Conservation (phyloP, 2,888 invertebrate species). For the Ichneumoninae sp. region DNA sequence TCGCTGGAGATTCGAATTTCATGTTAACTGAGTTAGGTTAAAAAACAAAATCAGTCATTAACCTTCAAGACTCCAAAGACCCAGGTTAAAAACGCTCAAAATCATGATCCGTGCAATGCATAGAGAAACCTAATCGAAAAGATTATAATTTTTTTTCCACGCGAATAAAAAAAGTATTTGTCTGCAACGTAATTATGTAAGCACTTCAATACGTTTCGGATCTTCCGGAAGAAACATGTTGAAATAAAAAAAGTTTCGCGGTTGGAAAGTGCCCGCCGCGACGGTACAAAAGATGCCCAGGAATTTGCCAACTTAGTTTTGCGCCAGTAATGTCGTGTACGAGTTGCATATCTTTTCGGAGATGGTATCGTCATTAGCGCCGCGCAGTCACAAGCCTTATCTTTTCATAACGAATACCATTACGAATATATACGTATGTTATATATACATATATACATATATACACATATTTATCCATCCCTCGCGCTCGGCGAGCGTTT, state of each 20-base stretch:
- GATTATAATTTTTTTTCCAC: neutral
- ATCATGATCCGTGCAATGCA: too few species aligned
- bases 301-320: slow-evolving; percentile 6
- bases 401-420: slow-evolving; percentile 26
- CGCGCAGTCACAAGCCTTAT: neutral
- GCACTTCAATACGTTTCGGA: neutral
- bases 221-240: neutral
- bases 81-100: too few species aligned
- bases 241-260: neutral
- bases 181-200: neutral
- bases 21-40: too few species aligned
- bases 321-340: neutral
- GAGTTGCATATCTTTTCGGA: neutral
- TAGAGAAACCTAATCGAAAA: too few species aligned
- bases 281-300: neutral
- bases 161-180: neutral
- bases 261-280: neutral
- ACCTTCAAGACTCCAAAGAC: too few species aligned
- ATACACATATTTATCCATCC: neutral
- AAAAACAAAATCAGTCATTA: too few species aligned
- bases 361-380: slow-evolving; percentile 28
- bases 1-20: too few species aligned
- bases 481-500: neutral
- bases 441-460: too few species aligned
- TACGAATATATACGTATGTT: neutral